Evolutionary conservation across 2,888 invertebrate genomes (phyloP), one percentile per base, ranked within the genome.

Genomic region (Philereme transversata): DNA sequence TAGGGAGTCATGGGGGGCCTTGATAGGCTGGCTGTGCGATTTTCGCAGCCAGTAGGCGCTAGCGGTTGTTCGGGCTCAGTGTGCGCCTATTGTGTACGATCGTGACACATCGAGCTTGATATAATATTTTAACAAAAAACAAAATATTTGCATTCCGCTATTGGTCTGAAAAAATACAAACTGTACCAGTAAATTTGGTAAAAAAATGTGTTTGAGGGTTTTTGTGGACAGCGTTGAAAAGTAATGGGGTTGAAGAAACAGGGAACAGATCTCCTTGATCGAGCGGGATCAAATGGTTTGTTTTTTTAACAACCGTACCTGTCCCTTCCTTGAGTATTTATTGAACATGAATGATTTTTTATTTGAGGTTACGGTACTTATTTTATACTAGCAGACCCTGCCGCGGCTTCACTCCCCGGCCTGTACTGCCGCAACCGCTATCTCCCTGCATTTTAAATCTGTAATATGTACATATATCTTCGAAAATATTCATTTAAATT

Each of bases 51-150:
- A 68, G 76, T 77, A 78, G 77, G 77, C 77, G 72, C 74, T 76
- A 73, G 75, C 75, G 78, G 74, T 76, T 74, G 74, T 79, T 78
- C 73, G 72, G 72, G 70, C 75, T 75, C 73, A 74, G 67, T 69
- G 60, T 67, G 67, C 71, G 72, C 70, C 73, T 81, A 81, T 82
- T 82, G 78, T 81, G 76, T 76, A 74, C 76, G 75, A 79, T 78
- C 77, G 77, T 80, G 77, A 78, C 78, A 80, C 74, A 82, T 77
- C 74, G 75, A 74, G 72, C 72, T 71, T 75, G 73, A 77, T 79
- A 82, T 79, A 78, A 81, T 82, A 80, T 80, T 22, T 22, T 77
- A 78, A 78, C 76, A 76, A 78, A 76, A 78, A 75, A 77, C 74
- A 78, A 78, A 81, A 63, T 81, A 77, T 81, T 80, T 74, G 71